Conservation (phyloP, 2,888 invertebrate genomes). For the Coelogynopora nodosa region DNA sequence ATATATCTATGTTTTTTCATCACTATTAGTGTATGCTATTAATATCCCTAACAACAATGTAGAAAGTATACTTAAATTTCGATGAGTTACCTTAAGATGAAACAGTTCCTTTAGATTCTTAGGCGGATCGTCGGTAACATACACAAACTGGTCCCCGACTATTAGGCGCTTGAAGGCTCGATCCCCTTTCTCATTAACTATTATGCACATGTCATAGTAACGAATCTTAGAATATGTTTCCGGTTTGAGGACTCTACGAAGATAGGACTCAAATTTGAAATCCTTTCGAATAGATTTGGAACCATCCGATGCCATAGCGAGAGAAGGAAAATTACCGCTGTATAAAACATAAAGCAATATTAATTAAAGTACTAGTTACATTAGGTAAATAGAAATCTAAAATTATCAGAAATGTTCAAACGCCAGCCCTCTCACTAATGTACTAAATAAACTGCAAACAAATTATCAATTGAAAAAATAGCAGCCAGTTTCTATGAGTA, state of each 20-base stretch:
- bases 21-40: too few relatives aligned
- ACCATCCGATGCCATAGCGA: not conserved
- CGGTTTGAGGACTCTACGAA: slow-evolving; percentile 55
- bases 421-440: too few relatives aligned
- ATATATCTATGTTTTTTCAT: not conserved
- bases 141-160: slow-evolving; percentile 58
- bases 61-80: too few relatives aligned
- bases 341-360: too few relatives aligned
- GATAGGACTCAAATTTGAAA: slow-evolving; percentile 57
- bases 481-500: too few relatives aligned
- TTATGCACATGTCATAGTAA: slow-evolving; percentile 58
- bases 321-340: not conserved
- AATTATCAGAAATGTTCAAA: too few relatives aligned
- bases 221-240: slow-evolving; percentile 57
- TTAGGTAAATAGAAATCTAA: too few relatives aligned
- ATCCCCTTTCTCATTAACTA: slow-evolving; percentile 58
- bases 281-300: slow-evolving; percentile 18
- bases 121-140: slow-evolving; percentile 60
- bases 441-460: too few relatives aligned
- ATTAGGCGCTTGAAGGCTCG: slow-evolving; percentile 59
- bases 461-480: too few relatives aligned
- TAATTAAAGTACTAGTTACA: too few relatives aligned
- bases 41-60: too few relatives aligned
- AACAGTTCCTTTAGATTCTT: slow-evolving; percentile 55
- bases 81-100: slow-evolving; percentile 44